A percentile compares a stretch with the other conserved stretches of the same genome.
phyloP scores from a whole-genome alignment of 2,797 vertebrate species.

The Chrysocyon brachyurus region DNA sequence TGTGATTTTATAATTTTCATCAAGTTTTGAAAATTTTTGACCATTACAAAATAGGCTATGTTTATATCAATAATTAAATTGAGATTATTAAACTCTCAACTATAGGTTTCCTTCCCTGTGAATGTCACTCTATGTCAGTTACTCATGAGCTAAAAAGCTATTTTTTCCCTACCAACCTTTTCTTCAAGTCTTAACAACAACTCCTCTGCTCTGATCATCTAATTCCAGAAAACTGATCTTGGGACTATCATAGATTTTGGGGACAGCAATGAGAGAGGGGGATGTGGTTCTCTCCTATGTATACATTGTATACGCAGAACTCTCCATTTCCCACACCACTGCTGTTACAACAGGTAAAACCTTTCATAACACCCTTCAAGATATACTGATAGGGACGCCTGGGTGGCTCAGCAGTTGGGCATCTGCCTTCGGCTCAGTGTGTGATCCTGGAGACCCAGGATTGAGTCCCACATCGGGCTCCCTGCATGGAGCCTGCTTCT shows the following conservation, averaged over 20 bases:
- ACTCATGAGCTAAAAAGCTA: neutral
- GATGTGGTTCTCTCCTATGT: neutral
- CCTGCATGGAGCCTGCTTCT: too few relatives aligned
- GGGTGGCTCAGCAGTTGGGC: too few relatives aligned
- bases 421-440: too few relatives aligned
- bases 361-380: neutral
- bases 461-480: too few relatives aligned
- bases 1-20: neutral
- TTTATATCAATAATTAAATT: neutral
- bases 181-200: neutral
- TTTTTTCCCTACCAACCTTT: neutral
- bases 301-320: neutral
- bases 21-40: neutral
- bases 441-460: too few relatives aligned
- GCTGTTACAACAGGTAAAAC: neutral
- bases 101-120: fast-evolving
- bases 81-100: neutral
- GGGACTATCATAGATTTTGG: neutral
- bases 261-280: neutral
- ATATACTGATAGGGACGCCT: neutral
- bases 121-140: neutral
- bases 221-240: neutral
- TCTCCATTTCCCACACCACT: neutral
- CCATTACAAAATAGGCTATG: neutral
- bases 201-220: neutral